Evolutionary conservation across 2,888 invertebrate species (phyloP).

Genomic region (Callimorpha dominula): DNA sequence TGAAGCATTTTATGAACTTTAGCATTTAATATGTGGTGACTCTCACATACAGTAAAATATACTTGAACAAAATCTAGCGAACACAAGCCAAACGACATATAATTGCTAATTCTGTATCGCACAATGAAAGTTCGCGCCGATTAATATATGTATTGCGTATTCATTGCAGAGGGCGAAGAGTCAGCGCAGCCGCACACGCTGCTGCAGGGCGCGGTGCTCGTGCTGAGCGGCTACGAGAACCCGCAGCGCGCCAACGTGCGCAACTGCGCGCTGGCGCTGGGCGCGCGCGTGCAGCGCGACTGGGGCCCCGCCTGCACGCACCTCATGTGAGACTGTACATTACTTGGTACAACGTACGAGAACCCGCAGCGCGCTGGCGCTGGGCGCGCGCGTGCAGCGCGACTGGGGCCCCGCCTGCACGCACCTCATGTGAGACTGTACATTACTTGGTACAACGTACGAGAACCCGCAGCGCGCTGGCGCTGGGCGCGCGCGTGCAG

Average conservation of each 20-base stretch:
- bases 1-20: background rate
- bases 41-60: too few relatives aligned
- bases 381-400: conserved; percentile 93
- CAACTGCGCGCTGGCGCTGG: conserved; percentile 90
- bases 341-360: too few relatives aligned
- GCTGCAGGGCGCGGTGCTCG: conserved; percentile 90
- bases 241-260: conserved; percentile 91
- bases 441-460: too few relatives aligned
- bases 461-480: too few relatives aligned
- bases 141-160: too few relatives aligned
- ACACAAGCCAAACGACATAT: too few relatives aligned
- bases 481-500: conserved; percentile 91
- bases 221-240: conserved; percentile 96
- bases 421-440: conserved; percentile 93
- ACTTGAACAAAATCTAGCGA: too few relatives aligned
- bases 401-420: conserved; percentile 93
- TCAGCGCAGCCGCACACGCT: conserved; percentile 35
- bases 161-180: conserved; percentile 10
- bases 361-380: conserved; percentile 92
- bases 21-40: background rate
- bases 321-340: conserved; percentile 92
- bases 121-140: too few relatives aligned
- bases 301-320: conserved; percentile 93
- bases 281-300: conserved; percentile 92
- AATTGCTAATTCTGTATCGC: too few relatives aligned